Evolutionary conservation across 2,888 invertebrate genomes (phyloP), one percentile per base, ranked within the genome.

Genomic region (Parnassius glacialis): DNA sequence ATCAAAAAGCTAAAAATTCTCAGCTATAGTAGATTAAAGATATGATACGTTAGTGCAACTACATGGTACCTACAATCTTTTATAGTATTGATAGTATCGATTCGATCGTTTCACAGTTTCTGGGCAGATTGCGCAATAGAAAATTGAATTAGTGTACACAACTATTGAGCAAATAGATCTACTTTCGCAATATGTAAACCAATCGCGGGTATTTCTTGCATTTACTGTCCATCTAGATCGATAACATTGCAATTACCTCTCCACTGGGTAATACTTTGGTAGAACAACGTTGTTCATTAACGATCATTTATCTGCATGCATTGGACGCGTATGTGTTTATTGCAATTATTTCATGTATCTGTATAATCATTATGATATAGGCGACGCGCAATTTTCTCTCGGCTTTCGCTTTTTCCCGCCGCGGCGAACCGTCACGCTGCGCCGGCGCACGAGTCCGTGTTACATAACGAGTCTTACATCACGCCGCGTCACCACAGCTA

Each of bases 391-490:
- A 75, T 86, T 80, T 85, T 80, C 80, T 80, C 78, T 76, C 71
- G 76, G 87, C 89, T 90, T 90, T 90, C 89, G 89, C 87, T 89
- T 89, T 88, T 85, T 78, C 75, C 75, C 71, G 13, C 12, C 9
- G 48, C 48, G n/a, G 70, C 68, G 57, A 20, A n/a, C 34, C 62
- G 58, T 57, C 43, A 52, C 61, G 57, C 65, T 59, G 67, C 60
- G 66, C 58, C 60, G 63, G 69, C 70, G 69, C 66, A 69, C 61
- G 48, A 77, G 75, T 63, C 68, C 68, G 64, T 74, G 78, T 89
- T 90, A 86, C 78, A 81, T 85, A 90, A 90, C 75, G 72, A 74
- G 78, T 51, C 45, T 90, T 88, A 90, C 89, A 87, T 87, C 87
- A 87, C 81, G 81, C 72, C 81, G 77, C 88, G 88, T 88, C 89